These are phyloP conservation scores for Caiman crocodilus DNA, from an alignment of 2,797 vertebrate genomes.

Conservation along the genomic window DNA sequence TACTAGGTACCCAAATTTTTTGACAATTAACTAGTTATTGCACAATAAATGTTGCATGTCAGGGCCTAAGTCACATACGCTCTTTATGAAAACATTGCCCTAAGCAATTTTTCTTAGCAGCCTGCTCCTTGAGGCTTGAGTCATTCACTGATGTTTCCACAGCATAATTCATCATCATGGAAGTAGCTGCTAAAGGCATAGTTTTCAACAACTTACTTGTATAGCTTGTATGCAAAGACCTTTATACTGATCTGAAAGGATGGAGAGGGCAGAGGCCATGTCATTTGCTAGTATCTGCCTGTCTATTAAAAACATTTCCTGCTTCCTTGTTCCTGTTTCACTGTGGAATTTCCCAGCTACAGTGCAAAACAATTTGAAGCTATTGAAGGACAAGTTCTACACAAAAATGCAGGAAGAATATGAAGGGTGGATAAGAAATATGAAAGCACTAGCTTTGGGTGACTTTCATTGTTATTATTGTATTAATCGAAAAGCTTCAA, in stretches of 20 bases:
- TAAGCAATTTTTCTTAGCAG: too few species aligned
- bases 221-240: background rate
- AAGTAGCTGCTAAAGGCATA: background rate
- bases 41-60: too few species aligned
- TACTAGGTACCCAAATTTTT: too few species aligned
- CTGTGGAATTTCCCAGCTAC: conserved; percentile 80
- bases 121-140: too few species aligned
- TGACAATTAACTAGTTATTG: too few species aligned
- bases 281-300: background rate
- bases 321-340: background rate
- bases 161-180: background rate
- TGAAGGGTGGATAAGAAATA: conserved; percentile 50
- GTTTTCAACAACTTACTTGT: background rate
- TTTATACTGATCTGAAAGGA: background rate
- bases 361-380: conserved; percentile 62
- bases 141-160: background rate
- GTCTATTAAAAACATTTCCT: background rate
- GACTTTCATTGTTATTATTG: conserved; percentile 56
- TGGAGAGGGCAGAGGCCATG: background rate
- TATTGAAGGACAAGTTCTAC: conserved; percentile 65
- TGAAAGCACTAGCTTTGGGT: conserved; percentile 57
- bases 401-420: conserved; percentile 62
- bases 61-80: too few species aligned
- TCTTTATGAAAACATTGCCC: too few species aligned
- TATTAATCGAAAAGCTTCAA: conserved; percentile 61